Base-by-base conservation (phyloP, 2,797 vertebrate species). In the Danio jaintianensis region DNA sequence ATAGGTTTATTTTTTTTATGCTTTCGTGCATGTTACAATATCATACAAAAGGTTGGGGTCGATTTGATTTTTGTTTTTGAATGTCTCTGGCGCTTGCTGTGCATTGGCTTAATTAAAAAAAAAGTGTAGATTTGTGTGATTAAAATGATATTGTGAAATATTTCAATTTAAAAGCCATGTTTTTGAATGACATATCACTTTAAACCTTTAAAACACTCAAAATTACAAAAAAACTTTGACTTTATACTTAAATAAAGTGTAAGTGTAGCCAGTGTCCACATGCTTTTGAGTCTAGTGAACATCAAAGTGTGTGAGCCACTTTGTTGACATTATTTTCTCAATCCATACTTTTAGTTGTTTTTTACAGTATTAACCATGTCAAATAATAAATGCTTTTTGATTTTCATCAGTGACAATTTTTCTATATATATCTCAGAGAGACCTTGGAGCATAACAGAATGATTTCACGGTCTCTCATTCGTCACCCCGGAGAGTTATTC, bases 401-500 rank as follows among this genome's bases (percentile, higher is more conserved):
- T 52, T 69, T 18, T 0, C 9, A 42, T 52, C 47, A 7, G 22
- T 38, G 15, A 29, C 38, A 38, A 12, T 66, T 63, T 66, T 20
- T 47, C 1, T 20, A 15, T 47, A 20, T 18, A 47, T n/a, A 15
- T 12, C 47, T 38, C 52, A 38, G 13, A 70, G n/a, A 40, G 67
- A 53, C 48, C 11, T 53, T 12, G 16, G 9, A 53, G 36, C 16
- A 40, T 8, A 53, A 70, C 67, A 20, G 16, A 42, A 43, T 58
- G 53, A 70, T 40, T 42, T 6, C 11, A 53, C 36, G 0, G 68
- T 48, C 40, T 58, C 40, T 29, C 38, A 11, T 72, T 43, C 45
- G 40, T 22, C n/a, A 38, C 43, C 72, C 56, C 4, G 4, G 43
- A 40, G 72, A 62, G 45, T 75, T 50, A 48, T 62, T 75, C 29